A percentile compares a stretch with the other conserved stretches of the same genome.
phyloP scores from a whole-genome alignment of 1,140 invertebrate species.

The Aporrectodea caliginosa region DNA sequence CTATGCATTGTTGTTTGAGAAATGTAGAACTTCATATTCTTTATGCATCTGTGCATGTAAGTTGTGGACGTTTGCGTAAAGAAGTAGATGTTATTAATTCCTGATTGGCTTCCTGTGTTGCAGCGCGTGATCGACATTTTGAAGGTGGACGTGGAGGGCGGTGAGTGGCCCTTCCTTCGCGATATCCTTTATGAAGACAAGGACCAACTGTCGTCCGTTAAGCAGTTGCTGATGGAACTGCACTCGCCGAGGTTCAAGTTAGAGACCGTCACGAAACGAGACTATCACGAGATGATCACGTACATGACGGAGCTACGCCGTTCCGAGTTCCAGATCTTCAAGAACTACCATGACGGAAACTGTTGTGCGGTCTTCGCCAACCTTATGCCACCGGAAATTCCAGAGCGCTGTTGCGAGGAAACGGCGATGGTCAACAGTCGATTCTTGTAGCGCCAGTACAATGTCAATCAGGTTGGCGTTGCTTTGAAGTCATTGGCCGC shows the following conservation, averaged over 20 bases:
- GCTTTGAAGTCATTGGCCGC: no score
- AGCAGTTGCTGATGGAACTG: not conserved
- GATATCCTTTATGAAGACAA: not conserved
- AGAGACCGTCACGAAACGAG: not conserved
- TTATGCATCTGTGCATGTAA: no score
- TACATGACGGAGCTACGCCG: not conserved
- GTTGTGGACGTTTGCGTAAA: no score
- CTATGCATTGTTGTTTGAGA: no score
- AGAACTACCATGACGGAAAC: not conserved
- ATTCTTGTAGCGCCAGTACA: no score
- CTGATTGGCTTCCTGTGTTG: no score
- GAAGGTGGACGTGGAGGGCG: not conserved
- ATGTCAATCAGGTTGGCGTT: no score
- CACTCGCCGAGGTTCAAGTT: not conserved
- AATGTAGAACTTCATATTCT: no score
- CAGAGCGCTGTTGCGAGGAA: not conserved
- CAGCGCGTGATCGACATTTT: not conserved
- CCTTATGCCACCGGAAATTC: not conserved
- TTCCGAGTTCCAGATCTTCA: not conserved
- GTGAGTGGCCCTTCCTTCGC: not conserved
- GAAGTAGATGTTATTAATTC: no score
- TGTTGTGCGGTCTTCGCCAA: not conserved
- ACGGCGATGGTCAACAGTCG: not conserved
- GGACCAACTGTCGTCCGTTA: not conserved
- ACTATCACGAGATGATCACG: not conserved